phyloP scores from a whole-genome alignment of 2,888 invertebrate genomes.

The Cerceris ruficornis region DNA sequence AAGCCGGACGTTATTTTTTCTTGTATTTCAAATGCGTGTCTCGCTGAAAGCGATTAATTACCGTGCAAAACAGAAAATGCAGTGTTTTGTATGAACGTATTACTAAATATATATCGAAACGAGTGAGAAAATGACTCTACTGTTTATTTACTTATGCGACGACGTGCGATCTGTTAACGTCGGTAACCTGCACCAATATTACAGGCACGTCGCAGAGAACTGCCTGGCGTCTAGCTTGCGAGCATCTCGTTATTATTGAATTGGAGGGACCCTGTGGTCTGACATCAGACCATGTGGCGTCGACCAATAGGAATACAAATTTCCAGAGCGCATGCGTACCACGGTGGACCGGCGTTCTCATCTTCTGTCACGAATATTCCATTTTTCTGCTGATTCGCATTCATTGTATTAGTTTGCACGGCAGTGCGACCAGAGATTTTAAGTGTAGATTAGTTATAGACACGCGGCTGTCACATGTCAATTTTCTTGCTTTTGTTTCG shows the following conservation, averaged over 20 bases:
- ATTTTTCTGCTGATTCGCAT: conserved; percentile 26
- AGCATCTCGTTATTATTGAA: conserved; percentile 81
- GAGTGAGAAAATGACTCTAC: not conserved
- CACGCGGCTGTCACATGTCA: conserved; percentile 56
- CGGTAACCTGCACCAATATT: conserved; percentile 33
- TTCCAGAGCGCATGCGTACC: conserved; percentile 77
- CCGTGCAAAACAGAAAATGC: conserved; percentile 8
- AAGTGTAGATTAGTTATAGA: not conserved
- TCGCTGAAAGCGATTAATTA: not conserved
- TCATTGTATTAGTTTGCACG: conserved; percentile 3
- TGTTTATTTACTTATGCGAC: conserved; percentile 18
- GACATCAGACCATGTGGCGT: conserved; percentile 89
- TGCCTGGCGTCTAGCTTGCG: conserved; percentile 69
- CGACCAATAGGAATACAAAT: conserved; percentile 84
- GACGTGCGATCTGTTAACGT: conserved; percentile 29
- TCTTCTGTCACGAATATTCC: conserved; percentile 50
- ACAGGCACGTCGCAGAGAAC: conserved; percentile 57
- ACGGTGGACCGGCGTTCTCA: conserved; percentile 40
- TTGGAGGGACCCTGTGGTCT: conserved; percentile 85
- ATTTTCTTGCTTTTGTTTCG: conserved; percentile 14
- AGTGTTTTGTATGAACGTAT: conserved; percentile 24
- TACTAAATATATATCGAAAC: not conserved
- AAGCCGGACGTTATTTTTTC: conserved; percentile 10
- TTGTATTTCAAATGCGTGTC: not conserved
- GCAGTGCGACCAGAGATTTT: not conserved